Base-by-base conservation (phyloP, 2,888 invertebrate genomes). In the Neoaliturus tenellus region DNA sequence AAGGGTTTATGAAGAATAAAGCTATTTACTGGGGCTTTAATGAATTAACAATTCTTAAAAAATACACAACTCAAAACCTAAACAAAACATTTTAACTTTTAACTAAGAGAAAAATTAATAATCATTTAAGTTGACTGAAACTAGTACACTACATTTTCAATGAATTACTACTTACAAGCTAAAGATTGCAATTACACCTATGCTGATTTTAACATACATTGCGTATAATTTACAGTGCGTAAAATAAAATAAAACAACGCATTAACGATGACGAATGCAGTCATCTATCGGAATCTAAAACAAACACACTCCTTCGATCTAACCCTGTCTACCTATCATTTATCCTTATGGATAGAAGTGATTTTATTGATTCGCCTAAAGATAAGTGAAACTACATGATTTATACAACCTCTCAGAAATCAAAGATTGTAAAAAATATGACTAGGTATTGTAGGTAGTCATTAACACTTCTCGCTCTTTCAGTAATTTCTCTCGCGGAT, bases 101-200 rank as follows among this genome's bases (percentile, higher is more conserved):
- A 62, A 62, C 51, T 62, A 31, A 62, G 62, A 28, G 28, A 28
- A 62, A 51, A 62, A 62, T 25, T 28, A 62, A 62, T 28, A 62
- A 28, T 62, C 17, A 31, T 28, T 62, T 55, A 62, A 51, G 31
- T 14, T 62, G 10, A 55, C 48, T 55, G 48, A 78, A 35, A 78
- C 71, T 35, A 71, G 41, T 67, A 67, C 33, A 39, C 33, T 75
- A 78, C 25, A 78, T 33, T 51, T 55, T 78, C 28, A 75, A 48
- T 78, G 33, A 55, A 31, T 44, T 28, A 33, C 78, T 78, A 78
- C 78, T 78, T 78, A 78, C 78, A 55, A 55, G 78, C 78, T 78
- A 78, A n/a, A 55, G 78, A 51, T 78, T 78, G 55, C 51, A 78
- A 35, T 78, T 78, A 78, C 55, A 78, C 78, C 55, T 78, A 78